Conservation (phyloP, 1,140 invertebrate genomes). For the Cotesia glomerata region DNA sequence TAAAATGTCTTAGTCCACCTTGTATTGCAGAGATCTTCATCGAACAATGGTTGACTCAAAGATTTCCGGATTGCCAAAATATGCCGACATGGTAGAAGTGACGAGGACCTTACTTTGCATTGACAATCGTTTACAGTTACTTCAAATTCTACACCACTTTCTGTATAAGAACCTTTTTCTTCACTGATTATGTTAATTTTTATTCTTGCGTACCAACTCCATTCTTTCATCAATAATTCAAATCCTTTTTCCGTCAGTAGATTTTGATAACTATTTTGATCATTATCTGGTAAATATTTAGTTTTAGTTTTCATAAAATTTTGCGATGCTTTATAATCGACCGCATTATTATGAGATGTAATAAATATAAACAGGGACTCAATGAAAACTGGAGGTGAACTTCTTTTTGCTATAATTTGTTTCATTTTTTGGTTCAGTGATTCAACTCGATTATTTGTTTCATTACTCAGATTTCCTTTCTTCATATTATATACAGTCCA, state of each 20-base stretch:
- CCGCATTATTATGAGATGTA: background rate
- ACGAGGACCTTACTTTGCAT: background rate
- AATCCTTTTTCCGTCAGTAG: no score
- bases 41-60: conserved; percentile 14
- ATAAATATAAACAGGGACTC: background rate
- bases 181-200: no score
- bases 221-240: background rate
- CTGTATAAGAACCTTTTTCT: no score
- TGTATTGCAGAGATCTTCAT: conserved; percentile 1
- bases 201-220: no score
- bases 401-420: conserved; percentile 24
- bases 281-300: background rate
- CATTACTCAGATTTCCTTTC: conserved; percentile 27
- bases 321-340: background rate
- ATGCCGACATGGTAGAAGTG: conserved; percentile 13
- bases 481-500: conserved; percentile 31
- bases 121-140: background rate
- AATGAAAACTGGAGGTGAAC: conserved; percentile 18
- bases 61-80: conserved; percentile 19
- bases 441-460: conserved; percentile 34
- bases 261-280: background rate
- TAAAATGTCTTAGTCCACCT: conserved; percentile 11
- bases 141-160: background rate
- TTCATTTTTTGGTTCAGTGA: conserved; percentile 32
- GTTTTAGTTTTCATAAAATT: background rate